Percentiles rank a stretch among this genome's conserved stretches.
These are phyloP conservation scores for Melieria crassipennis DNA, from an alignment of 2,888 invertebrate genomes.

Conservation along the genomic window DNA sequence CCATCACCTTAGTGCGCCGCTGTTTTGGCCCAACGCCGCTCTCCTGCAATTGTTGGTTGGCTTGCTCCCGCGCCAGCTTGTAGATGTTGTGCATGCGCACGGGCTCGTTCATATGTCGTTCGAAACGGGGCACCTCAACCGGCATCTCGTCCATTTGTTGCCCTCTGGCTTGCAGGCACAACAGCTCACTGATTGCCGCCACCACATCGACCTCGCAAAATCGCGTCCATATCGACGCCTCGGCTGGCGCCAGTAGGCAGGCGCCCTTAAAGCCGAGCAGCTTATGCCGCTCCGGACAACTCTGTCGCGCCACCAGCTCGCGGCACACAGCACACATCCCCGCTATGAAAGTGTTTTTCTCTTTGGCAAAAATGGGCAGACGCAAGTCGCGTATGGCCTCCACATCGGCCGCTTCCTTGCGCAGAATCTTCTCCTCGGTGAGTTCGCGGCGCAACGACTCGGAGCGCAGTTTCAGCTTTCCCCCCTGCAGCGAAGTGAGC, in stretches of 20 bases:
- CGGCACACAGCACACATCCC: conserved; percentile 81
- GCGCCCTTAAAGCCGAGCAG: conserved; percentile 82
- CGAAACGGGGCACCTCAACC: conserved; percentile 78
- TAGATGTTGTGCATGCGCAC: conserved; percentile 86
- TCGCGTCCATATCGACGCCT: conserved; percentile 88
- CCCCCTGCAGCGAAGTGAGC: conserved; percentile 47
- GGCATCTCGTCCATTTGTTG: conserved; percentile 68
- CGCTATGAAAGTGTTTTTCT: conserved; percentile 73
- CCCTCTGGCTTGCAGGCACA: conserved; percentile 64
- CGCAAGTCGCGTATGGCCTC: conserved; percentile 61
- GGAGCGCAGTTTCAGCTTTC: conserved; percentile 51
- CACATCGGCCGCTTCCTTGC: conserved; percentile 53
- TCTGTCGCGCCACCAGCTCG: conserved; percentile 68
- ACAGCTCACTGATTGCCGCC: conserved; percentile 62
- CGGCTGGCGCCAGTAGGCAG: conserved; percentile 84
- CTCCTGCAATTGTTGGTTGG: conserved; percentile 56
- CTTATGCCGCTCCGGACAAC: conserved; percentile 51
- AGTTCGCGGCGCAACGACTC: conserved; percentile 54
- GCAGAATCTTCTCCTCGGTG: conserved; percentile 58
- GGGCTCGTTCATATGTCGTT: conserved; percentile 85
- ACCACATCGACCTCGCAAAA: conserved; percentile 90
- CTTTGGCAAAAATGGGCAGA: conserved; percentile 73
- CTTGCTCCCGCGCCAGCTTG: conserved; percentile 74
- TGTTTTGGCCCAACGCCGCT: conserved; percentile 29
- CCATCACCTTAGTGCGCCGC: conserved; percentile 63